Base-by-base conservation (phyloP, 2,797 vertebrate species). In the Gymnothorax javanicus region DNA sequence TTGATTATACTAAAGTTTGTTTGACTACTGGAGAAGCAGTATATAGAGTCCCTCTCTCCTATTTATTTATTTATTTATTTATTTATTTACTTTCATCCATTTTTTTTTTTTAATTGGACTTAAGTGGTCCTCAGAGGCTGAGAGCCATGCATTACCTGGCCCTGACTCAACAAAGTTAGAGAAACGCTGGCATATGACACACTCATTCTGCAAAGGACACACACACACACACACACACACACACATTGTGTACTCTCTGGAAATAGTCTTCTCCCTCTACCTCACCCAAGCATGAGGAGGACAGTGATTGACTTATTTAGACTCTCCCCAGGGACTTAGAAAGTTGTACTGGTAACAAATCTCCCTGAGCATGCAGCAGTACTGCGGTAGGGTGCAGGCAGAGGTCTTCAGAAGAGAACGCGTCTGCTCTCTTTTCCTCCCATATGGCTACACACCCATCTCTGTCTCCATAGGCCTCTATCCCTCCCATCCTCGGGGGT, bases 261-360 rank as follows among this genome's bases (percentile, higher is more conserved):
- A 83, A 52, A 86, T 83, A 73, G 88, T 67, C 71, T 67, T 82
- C 86, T 33, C 79, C 73, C 71, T 73, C 12, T 73, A 43, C 69
- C 85, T 87, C 77, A 86, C 59, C 17, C 59, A 54, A 79, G 69
- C 86, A 88, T 91, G 87, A 87, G 83, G 87, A 89, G 67, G 87
- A 88, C 73, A 88, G 87, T 67, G 64, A 67, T 87, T 88, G 67
- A 69, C 71, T 43, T 73, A 13, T 15, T 13, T 15, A 50, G 12
- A 77, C 73, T 17, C 43, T 77, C 73, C 73, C 17, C 43, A 50
- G 73, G 20, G 33, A 77, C 33, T 77, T 11, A 12, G 12, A 77
- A 77, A 50, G 13, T 77, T 13, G 12, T 17, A 77, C 27, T 50
- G 73, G 15, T 52, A 77, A 50, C 73, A 33, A 7, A 43, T 77